Conservation (phyloP, 2,113 vertebrate species). For the Varanus salvator region DNA sequence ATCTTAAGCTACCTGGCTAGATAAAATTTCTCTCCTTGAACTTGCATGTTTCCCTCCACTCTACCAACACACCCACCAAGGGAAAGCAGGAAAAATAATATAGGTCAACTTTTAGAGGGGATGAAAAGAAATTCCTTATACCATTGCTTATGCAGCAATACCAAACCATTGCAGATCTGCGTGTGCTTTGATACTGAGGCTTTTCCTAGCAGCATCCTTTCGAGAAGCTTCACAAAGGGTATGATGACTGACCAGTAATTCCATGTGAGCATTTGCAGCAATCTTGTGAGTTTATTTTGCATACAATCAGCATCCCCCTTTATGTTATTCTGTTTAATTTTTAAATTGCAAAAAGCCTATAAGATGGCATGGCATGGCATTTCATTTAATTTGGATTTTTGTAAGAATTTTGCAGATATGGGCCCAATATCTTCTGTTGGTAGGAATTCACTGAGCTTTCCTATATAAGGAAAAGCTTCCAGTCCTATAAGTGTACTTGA, state of each 20-base stretch:
- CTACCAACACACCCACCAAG: not conserved
- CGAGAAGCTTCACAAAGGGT: not conserved
- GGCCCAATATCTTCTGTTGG: not conserved
- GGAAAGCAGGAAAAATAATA: not conserved
- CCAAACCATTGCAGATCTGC: not conserved
- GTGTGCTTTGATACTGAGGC: fast-evolving
- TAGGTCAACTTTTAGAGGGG: conserved; percentile 3
- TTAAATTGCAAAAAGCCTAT: not conserved
- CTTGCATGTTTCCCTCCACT: conserved; percentile 45
- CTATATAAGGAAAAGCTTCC: not conserved
- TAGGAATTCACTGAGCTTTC: not conserved
- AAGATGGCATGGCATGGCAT: not conserved
- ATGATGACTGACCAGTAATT: conserved; percentile 41
- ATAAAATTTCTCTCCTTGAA: conserved; percentile 38
- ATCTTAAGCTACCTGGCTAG: conserved; percentile 10
- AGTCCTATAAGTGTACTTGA: too few relatives aligned
- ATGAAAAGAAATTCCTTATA: not conserved
- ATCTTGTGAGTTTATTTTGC: not conserved
- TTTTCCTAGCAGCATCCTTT: not conserved
- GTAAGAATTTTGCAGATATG: not conserved
- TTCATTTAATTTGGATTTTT: not conserved
- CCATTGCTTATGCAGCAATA: not conserved
- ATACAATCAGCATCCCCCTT: not conserved
- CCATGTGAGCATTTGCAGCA: conserved; percentile 15
- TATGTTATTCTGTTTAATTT: conserved; percentile 21